phyloP scores from a whole-genome alignment of 2,113 vertebrate species.

The Ploceus nigricollis region DNA sequence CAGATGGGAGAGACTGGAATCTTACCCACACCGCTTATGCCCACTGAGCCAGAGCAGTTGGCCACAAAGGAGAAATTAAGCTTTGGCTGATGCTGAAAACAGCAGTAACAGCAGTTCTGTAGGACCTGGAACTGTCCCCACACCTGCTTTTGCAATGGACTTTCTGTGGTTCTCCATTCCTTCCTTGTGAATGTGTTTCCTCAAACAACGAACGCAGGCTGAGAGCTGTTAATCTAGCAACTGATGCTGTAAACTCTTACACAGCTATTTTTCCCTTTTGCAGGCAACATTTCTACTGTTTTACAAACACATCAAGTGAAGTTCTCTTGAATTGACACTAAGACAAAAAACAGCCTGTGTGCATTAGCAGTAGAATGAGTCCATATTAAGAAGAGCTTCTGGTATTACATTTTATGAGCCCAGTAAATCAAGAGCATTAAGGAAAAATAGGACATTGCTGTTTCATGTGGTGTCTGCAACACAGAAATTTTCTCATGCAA shows the following conservation, averaged over 20 bases:
- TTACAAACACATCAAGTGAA: background rate
- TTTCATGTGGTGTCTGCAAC: background rate
- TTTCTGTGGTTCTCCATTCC: background rate
- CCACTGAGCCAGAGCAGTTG: background rate
- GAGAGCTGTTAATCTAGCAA: background rate
- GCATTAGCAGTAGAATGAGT: background rate
- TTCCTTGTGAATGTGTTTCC: background rate
- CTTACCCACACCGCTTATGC: fast-evolving
- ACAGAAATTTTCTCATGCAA: background rate
- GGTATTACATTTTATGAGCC: constrained; percentile 7
- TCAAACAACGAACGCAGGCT: background rate
- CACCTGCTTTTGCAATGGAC: background rate
- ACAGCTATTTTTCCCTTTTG: background rate
- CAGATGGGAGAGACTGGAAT: background rate
- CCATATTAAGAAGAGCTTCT: constrained; percentile 31
- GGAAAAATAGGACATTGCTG: background rate
- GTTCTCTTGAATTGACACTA: background rate
- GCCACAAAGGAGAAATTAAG: background rate
- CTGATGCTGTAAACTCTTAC: background rate
- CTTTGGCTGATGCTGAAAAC: background rate
- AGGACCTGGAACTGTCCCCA: background rate
- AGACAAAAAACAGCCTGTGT: background rate
- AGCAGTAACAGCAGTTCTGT: background rate
- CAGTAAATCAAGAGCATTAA: constrained; percentile 12
- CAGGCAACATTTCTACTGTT: background rate